These are phyloP conservation scores for Hydra vulgaris DNA, from an alignment of 30 jellyfish, hydroid and myxozoan species.

Conservation along the genomic window DNA sequence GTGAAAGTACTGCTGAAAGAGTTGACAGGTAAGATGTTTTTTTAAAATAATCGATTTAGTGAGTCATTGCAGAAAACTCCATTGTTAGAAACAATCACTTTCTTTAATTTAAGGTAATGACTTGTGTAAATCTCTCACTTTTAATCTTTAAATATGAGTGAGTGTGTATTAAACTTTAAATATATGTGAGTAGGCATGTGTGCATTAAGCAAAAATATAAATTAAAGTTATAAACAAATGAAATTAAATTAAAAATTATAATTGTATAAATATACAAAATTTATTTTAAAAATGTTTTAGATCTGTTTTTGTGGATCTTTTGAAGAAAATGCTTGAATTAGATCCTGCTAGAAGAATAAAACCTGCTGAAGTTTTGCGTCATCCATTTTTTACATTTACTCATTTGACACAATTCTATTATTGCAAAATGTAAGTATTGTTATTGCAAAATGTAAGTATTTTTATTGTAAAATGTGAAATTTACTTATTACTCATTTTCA, in stretches of 20 bases:
- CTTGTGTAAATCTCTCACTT: too few species aligned
- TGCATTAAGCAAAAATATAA: neutral
- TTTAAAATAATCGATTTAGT: neutral
- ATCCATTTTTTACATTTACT: slow-evolving; percentile 90
- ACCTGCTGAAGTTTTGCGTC: slow-evolving; percentile 87
- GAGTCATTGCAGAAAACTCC: too few species aligned
- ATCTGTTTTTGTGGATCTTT: slow-evolving; percentile 85
- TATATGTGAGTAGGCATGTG: too few species aligned
- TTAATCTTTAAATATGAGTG: too few species aligned
- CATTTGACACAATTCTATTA: slow-evolving; percentile 86
- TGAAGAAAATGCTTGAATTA: slow-evolving; percentile 83
- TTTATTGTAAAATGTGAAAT: neutral
- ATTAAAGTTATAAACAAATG: neutral
- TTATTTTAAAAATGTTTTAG: slow-evolving; percentile 18
- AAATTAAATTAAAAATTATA: too few species aligned
- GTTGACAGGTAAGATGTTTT: slow-evolving; percentile 58
- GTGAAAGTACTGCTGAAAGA: slow-evolving; percentile 81
- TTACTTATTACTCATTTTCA: neutral
- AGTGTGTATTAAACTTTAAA: too few species aligned
- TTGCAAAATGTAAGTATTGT: slow-evolving; percentile 56
- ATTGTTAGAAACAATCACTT: too few species aligned
- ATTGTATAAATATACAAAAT: too few species aligned
- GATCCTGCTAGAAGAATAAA: slow-evolving; percentile 68
- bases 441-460: neutral
- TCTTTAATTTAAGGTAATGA: too few species aligned